These are phyloP conservation scores for Campylorhamphus procurvoides DNA, from an alignment of 2,113 vertebrate species.

Conservation along the genomic window DNA sequence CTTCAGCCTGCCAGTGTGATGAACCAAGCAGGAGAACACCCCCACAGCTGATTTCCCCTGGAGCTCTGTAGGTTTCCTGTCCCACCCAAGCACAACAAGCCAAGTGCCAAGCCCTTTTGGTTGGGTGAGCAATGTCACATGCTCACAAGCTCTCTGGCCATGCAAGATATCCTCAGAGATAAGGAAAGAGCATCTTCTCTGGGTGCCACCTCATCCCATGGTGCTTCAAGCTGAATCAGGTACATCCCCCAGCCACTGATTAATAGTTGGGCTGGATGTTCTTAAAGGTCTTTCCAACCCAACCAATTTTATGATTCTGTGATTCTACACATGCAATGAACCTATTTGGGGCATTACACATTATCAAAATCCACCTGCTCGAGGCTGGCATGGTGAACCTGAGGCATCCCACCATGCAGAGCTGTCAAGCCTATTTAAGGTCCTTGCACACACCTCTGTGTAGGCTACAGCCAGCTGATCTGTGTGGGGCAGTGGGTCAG, in stretches of 20 bases:
- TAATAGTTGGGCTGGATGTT: neutral
- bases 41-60: neutral
- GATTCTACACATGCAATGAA: neutral
- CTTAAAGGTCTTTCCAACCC: neutral
- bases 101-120: neutral
- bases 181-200: neutral
- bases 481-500: neutral
- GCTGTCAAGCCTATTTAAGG: neutral
- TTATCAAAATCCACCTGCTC: neutral
- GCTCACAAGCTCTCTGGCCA: neutral
- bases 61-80: neutral
- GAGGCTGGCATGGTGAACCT: neutral
- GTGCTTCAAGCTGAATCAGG: neutral
- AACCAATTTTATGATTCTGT: neutral
- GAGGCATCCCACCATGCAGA: neutral
- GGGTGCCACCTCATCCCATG: too few species aligned
- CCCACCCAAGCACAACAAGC: neutral
- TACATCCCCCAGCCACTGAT: neutral
- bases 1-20: neutral
- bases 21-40: neutral
- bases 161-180: neutral
- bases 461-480: neutral
- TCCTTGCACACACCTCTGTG: neutral
- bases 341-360: neutral
- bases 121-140: neutral